Percentiles rank a stretch among this genome's conserved stretches.
Evolutionary conservation across 2,888 invertebrate genomes (phyloP).

Genomic region (Spilosoma lubricipeda): DNA sequence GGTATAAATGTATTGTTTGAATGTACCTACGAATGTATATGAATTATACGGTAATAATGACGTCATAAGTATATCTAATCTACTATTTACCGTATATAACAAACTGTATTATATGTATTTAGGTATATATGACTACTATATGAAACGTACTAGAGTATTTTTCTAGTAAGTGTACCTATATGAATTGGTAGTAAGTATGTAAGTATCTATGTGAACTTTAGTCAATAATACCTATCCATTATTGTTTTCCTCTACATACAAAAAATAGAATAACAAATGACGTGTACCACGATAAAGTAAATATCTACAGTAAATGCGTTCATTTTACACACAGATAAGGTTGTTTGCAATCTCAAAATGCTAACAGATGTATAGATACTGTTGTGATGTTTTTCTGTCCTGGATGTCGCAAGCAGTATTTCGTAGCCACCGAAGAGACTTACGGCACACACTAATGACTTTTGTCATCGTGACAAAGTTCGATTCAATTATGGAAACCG

Average conservation of each 20-base stretch:
- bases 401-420: no score
- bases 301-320: not conserved
- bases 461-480: no score
- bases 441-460: no score
- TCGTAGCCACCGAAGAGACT: no score
- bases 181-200: not conserved
- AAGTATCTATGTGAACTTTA: constrained; percentile 9
- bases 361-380: no score
- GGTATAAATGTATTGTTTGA: not conserved
- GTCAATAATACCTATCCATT: not conserved
- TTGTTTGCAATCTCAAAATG: not conserved
- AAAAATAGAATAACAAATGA: constrained; percentile 43
- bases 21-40: not conserved
- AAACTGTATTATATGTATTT: not conserved
- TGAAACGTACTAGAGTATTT: not conserved
- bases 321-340: not conserved
- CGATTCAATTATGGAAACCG: no score
- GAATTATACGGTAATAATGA: not conserved
- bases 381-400: no score
- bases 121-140: not conserved
- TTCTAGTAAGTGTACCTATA: not conserved
- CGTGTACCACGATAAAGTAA: constrained; percentile 22
- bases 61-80: not conserved
- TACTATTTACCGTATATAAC: not conserved
- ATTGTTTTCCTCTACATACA: not conserved